These are phyloP conservation scores for Setipinna tenuifilis DNA, from an alignment of 2,797 vertebrate species.

Conservation along the genomic window DNA sequence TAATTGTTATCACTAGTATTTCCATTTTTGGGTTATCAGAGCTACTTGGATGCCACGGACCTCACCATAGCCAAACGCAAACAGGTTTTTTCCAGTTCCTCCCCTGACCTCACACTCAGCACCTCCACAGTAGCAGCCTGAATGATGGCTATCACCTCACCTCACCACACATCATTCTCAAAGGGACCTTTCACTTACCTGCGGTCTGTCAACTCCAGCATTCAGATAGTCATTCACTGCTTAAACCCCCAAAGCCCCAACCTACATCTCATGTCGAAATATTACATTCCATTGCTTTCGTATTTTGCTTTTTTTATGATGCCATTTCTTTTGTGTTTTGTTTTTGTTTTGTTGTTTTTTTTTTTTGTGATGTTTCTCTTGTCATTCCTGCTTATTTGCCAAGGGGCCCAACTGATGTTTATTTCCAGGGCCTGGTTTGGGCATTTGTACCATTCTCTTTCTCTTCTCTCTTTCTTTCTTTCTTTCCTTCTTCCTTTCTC, in stretches of 20 bases:
- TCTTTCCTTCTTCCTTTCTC: constrained; percentile 30
- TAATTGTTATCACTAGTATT: constrained; percentile 10
- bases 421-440: constrained; percentile 60
- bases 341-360: constrained; percentile 53
- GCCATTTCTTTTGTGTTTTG: constrained; percentile 50
- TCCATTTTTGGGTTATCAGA: neutral
- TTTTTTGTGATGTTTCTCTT: constrained; percentile 36
- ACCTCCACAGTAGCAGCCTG: constrained; percentile 62
- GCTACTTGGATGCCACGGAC: constrained; percentile 2
- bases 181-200: constrained; percentile 46
- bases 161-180: constrained; percentile 56
- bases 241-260: neutral
- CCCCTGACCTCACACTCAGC: constrained; percentile 40
- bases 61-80: constrained; percentile 10
- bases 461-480: constrained; percentile 37
- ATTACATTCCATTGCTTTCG: constrained; percentile 60
- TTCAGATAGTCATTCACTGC: constrained; percentile 45
- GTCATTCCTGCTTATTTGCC: constrained; percentile 61
- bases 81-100: constrained; percentile 43
- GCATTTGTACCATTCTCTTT: constrained; percentile 53
- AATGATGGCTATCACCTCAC: constrained; percentile 51
- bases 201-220: constrained; percentile 43
- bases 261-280: constrained; percentile 25
- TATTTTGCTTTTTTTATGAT: constrained; percentile 40
- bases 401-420: constrained; percentile 60